Conservation (phyloP, 2,113 vertebrate genomes). For the Hassar affinis region DNA sequence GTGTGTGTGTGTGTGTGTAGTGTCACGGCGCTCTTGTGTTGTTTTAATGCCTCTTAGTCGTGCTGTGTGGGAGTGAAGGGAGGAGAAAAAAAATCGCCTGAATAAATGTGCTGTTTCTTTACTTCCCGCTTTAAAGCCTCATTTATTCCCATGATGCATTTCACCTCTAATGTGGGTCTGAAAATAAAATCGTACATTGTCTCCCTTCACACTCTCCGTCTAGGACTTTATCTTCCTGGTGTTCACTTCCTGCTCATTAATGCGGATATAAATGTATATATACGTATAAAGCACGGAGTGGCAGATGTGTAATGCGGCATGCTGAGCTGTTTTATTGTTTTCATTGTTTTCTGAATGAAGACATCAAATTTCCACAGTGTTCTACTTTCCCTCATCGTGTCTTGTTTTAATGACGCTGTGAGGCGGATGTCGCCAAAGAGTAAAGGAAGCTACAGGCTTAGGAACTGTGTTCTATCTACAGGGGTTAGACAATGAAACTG, state of each 20-base stretch:
- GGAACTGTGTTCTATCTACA: too few relatives aligned
- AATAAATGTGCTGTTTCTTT: constrained; percentile 9
- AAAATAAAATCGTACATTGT: constrained; percentile 3
- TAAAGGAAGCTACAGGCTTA: neutral
- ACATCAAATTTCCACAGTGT: neutral
- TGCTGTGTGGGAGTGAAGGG: constrained; percentile 25
- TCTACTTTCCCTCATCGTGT: neutral
- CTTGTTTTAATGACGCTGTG: neutral
- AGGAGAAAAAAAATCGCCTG: constrained; percentile 4
- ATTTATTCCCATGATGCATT: constrained; percentile 31
- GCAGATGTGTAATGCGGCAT: neutral
- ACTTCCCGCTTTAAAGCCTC: neutral
- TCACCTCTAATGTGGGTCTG: constrained; percentile 10
- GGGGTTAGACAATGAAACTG: too few relatives aligned
- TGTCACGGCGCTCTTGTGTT: neutral
- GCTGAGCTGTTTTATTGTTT: neutral
- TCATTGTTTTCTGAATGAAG: neutral
- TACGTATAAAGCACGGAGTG: neutral
- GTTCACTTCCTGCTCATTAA: neutral
- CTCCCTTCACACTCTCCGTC: neutral
- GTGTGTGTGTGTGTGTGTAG: too few relatives aligned
- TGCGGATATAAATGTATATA: neutral
- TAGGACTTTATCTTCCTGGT: neutral
- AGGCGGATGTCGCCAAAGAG: neutral
- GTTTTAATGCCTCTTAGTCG: neutral